Conservation (phyloP, 2,113 vertebrate species). For the Clinocottus analis region DNA sequence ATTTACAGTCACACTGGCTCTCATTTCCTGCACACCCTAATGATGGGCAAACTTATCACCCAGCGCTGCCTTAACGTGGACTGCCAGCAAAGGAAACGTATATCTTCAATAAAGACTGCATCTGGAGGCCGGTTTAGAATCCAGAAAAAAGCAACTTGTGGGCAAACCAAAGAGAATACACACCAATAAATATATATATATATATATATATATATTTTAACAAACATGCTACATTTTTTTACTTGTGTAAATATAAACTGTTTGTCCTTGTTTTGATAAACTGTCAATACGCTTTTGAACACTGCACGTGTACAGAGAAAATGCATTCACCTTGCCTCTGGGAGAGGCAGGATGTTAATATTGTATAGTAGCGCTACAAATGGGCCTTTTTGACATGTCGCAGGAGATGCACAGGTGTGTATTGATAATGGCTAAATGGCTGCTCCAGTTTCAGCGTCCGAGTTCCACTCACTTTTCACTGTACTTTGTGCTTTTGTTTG, state of each 20-base stretch:
- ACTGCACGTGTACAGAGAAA: not conserved
- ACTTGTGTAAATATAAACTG: constrained; percentile 19
- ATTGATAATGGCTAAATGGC: not conserved
- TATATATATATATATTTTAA: constrained; percentile 22
- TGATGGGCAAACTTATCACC: constrained; percentile 34
- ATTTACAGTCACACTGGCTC: constrained; percentile 34
- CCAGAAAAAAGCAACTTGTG: constrained; percentile 23
- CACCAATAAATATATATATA: constrained; percentile 4
- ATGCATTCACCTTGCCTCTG: constrained; percentile 3
- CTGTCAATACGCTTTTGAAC: not conserved
- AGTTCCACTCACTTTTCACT: not conserved
- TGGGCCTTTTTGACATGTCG: not conserved
- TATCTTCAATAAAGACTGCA: constrained; percentile 31
- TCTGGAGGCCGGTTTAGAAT: constrained; percentile 32
- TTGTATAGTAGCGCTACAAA: not conserved
- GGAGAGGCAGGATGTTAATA: not conserved
- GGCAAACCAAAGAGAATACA: constrained; percentile 64
- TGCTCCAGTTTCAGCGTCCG: not conserved
- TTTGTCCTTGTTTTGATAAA: not conserved
- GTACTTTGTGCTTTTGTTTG: no score
- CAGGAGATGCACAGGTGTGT: not conserved
- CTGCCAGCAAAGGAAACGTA: constrained; percentile 44
- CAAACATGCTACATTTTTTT: constrained; percentile 20
- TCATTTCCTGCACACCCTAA: constrained; percentile 35
- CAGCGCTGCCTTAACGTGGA: constrained; percentile 74